Conservation (phyloP, 2,797 vertebrate species). For the Darevskia nairensis region DNA sequence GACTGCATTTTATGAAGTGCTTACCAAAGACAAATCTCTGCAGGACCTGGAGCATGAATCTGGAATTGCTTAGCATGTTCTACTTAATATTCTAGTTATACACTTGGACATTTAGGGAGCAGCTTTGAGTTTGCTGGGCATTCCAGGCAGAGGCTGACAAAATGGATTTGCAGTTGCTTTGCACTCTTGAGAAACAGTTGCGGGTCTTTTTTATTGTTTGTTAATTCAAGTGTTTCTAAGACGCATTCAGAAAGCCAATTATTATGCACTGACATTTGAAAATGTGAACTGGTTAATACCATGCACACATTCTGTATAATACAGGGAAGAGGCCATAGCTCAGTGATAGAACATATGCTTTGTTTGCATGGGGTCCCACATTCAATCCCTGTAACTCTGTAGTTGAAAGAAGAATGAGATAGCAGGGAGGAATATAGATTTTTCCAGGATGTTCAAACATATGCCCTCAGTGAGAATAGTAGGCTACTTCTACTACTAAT, state of each 20-base stretch:
- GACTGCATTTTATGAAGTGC: conserved; percentile 37
- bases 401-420: neutral
- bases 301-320: neutral
- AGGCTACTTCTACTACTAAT: neutral
- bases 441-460: neutral
- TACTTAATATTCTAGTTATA: conserved; percentile 13
- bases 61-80: conserved; percentile 17
- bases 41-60: neutral
- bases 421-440: neutral
- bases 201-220: neutral
- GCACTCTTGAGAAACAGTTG: neutral
- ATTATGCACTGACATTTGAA: conserved; percentile 16
- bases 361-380: neutral
- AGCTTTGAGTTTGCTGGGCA: neutral
- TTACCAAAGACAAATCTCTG: conserved; percentile 9
- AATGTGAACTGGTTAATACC: neutral
- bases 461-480: neutral
- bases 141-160: conserved; percentile 3
- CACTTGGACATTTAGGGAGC: neutral
- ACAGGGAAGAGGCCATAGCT: neutral
- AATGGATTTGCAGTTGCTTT: neutral
- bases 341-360: neutral
- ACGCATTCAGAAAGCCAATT: neutral
- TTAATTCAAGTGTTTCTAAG: neutral
- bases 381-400: neutral